Percentiles rank a stretch among this genome's conserved stretches.
These are phyloP conservation scores for Henicopernis longicauda DNA, from an alignment of 2,113 vertebrate genomes.

Conservation along the genomic window DNA sequence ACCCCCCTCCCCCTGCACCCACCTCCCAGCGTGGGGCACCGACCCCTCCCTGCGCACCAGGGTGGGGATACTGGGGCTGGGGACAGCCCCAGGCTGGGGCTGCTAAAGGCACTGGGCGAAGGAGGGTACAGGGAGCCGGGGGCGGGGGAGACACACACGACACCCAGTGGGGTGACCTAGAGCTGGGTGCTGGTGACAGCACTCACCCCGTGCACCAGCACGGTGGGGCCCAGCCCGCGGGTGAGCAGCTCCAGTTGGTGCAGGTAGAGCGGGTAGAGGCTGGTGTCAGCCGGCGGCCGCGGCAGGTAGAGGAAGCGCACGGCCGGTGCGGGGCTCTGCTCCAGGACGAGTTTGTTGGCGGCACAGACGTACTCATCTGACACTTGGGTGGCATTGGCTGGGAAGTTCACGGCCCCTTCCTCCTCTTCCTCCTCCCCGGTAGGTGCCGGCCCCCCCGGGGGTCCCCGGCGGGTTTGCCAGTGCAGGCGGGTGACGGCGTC, in stretches of 20 bases:
- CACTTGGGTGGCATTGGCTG: constrained; percentile 76
- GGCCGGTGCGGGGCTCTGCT: constrained; percentile 69
- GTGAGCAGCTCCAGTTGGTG: constrained; percentile 86
- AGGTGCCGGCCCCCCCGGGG: background rate
- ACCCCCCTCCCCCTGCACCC: background rate
- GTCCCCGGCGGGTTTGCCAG: constrained; percentile 77
- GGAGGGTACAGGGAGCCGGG: background rate
- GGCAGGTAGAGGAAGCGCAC: constrained; percentile 89
- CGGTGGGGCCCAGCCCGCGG: constrained; percentile 82
- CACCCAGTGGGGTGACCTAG: constrained; percentile 1
- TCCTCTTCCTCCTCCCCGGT: constrained; percentile 14
- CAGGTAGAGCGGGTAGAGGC: constrained; percentile 80
- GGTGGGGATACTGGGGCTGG: background rate
- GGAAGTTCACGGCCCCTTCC: constrained; percentile 74
- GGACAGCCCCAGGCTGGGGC: background rate
- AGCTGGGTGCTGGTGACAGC: constrained; percentile 90
- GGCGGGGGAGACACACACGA: background rate
- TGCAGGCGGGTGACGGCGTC: constrained; percentile 83
- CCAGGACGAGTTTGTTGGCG: constrained; percentile 81
- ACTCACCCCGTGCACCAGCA: constrained; percentile 88
- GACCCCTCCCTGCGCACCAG: background rate
- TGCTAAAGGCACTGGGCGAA: constrained; percentile 26
- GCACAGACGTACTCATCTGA: constrained; percentile 83
- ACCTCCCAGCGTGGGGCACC: background rate
- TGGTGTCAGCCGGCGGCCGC: constrained; percentile 83